Evolutionary conservation across 2,888 invertebrate species (phyloP), one percentile per base, ranked within the genome.

Genomic region (Mimumesa dahlbomi): DNA sequence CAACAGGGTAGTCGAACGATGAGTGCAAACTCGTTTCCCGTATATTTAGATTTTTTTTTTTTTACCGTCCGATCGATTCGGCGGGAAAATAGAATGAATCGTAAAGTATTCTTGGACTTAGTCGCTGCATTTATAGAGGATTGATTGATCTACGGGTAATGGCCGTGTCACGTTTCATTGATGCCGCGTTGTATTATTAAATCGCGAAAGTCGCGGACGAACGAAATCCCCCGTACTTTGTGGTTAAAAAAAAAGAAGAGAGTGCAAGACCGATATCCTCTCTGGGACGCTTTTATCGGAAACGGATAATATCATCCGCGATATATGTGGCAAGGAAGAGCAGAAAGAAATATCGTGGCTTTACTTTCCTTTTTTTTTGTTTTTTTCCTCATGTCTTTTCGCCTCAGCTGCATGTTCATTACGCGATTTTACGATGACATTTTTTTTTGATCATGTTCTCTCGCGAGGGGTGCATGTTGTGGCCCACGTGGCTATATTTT

Each of bases 271-370:
- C 56, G 43, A 54, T 58, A 65, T 58, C 56, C 56, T 49, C 69
- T 48, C 42, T 36, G 59, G 70, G 25, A 69, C 52, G 54, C 64
- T 74, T 81, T 82, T 81, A 82, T 81, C 82, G 82, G 58, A 75
- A 79, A 74, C 67, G 74, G 75, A 79, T 76, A 79, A 77, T 77
- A 72, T 73, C 69, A 53, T 29, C 19, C 14, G 40, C 63, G 64
- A 66, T 73, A 65, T 73, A 74, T 34, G 49, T 49, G n/a, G 68
- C 40, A 36, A 52, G 31, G 54, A 56, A 49, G 40, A 18, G 21
- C 31, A 22, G 43, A 43, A 53, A 56, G 50, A 38, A 36, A 42
- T 34, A 22, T 49, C 53, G 36, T n/a, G 21, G 21, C 21, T 42
- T 42, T 36, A n/a, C n/a, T 50, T 16, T 14, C 31, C 14, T 13